Evolutionary conservation across 2,888 invertebrate genomes (phyloP).

Genomic region (Spodoptera picta): DNA sequence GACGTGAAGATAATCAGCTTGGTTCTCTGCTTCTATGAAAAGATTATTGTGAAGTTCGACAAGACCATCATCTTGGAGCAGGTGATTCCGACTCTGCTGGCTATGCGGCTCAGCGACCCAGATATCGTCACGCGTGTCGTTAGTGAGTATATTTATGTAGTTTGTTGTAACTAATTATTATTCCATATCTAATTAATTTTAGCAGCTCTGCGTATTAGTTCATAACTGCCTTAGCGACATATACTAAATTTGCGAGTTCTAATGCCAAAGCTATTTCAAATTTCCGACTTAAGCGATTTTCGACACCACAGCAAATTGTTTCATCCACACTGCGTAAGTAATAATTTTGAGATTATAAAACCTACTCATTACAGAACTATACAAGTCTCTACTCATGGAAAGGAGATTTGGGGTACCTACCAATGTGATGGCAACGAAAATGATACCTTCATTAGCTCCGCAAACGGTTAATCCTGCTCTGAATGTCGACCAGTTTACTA

Average conservation of each 20-base stretch:
- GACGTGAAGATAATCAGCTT: constrained; percentile 94
- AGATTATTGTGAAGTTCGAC: constrained; percentile 94
- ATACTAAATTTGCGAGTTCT: constrained; percentile 41
- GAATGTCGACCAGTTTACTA: constrained; percentile 78
- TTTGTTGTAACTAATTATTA: constrained; percentile 1
- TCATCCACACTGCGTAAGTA: not conserved
- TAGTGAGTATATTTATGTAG: constrained; percentile 92
- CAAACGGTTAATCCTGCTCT: constrained; percentile 95
- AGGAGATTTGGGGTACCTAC: constrained; percentile 96
- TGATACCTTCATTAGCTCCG: constrained; percentile 97
- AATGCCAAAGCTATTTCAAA: constrained; percentile 12
- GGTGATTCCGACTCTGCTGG: constrained; percentile 95
- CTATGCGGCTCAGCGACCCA: constrained; percentile 95
- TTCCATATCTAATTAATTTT: not conserved
- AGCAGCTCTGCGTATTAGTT: constrained; percentile 6
- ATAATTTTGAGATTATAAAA: constrained; percentile 26
- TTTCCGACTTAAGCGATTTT: constrained; percentile 36
- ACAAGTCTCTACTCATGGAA: constrained; percentile 96
- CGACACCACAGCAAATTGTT: not conserved
- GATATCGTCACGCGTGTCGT: constrained; percentile 96
- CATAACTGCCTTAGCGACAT: constrained; percentile 27
- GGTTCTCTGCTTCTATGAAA: constrained; percentile 93
- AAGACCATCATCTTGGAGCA: constrained; percentile 96
- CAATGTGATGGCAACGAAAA: constrained; percentile 97
- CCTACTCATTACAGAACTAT: constrained; percentile 92